Evolutionary conservation across 2,113 vertebrate genomes (phyloP).

Genomic region (Marcusenius ussheri): DNA sequence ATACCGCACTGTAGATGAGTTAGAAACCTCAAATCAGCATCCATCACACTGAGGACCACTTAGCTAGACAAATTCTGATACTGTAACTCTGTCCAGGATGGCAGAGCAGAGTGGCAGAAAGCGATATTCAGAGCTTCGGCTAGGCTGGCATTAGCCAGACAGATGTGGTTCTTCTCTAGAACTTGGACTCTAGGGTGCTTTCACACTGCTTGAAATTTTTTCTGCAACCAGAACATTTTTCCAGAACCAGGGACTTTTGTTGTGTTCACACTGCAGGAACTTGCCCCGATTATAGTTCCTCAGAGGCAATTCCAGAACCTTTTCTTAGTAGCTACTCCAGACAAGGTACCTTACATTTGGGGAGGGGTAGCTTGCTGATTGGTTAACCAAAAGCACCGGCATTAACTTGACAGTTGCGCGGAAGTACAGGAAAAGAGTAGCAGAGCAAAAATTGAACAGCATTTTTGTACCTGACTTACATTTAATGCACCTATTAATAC

Average conservation of each 20-base stretch:
- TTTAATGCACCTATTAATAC: background rate
- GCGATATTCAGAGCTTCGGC: background rate
- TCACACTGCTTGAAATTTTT: background rate
- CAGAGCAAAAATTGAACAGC: background rate
- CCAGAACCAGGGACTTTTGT: background rate
- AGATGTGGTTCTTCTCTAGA: background rate
- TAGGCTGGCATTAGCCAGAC: background rate
- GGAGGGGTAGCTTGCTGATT: background rate
- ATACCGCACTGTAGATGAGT: constrained; percentile 23
- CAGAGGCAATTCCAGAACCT: background rate
- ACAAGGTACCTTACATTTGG: background rate
- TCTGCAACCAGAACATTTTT: background rate
- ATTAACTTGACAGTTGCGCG: background rate
- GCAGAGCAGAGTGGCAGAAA: background rate
- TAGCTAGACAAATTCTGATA: background rate
- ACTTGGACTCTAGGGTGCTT: background rate
- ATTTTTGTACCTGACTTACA: background rate
- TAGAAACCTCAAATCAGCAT: constrained; percentile 25
- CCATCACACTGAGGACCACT: background rate
- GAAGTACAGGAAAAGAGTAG: background rate
- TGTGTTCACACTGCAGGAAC: background rate
- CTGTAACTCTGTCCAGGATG: background rate
- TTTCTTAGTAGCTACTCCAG: background rate
- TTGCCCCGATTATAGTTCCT: background rate
- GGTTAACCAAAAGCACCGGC: background rate